Base-by-base conservation (phyloP, 1,140 invertebrate species). In the Neodiprion fabricii region DNA sequence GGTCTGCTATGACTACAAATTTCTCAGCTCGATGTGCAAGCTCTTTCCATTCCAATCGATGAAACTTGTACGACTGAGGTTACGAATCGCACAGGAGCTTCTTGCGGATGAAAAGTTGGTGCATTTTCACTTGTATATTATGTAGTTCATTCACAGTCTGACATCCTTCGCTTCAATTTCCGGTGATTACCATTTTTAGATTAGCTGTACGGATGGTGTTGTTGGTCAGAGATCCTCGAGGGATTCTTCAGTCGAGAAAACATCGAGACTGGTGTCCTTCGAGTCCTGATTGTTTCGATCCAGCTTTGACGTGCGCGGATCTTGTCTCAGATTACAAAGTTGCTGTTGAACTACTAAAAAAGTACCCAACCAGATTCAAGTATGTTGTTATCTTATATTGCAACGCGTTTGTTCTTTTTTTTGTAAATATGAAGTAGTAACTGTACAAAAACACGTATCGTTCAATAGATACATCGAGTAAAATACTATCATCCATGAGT, bases 1-100 rank as follows among this genome's bases (percentile, higher is more conserved):
- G 50, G 90, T 94, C 78, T 96, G 96, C 86, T 95, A 92, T 91
- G 91, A 94, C 82, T 88, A 92, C 12, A 89, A 91, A 70, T 96
- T 96, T 85, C 91, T 95, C 48, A 91, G 91, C 73, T 91, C 90
- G 73, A 94, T 96, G 86, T 97, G 96, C 88, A 91, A 90, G 80
- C 87, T 96, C 72, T 96, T 96, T 85, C 96, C 96, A 28, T 95
- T 96, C 84, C 95, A 96, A 81, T 95, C 93, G 72, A 94, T 96
- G 93, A 97, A 97, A 87, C 90, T 95, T 70, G 95, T 96, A 1
- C 88, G 95, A 72, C 84, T 96, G 71, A 90, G 95, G 77, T 89
- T 96, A 77, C 89, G 90, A 49, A 90, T 94, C 5, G 92, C 94
- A 48, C 92, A 94, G 79, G 88, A 91, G 70, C 86, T 97, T 53